Evolutionary conservation across 1,140 invertebrate species (phyloP).

Genomic region (Drosophila bocki): DNA sequence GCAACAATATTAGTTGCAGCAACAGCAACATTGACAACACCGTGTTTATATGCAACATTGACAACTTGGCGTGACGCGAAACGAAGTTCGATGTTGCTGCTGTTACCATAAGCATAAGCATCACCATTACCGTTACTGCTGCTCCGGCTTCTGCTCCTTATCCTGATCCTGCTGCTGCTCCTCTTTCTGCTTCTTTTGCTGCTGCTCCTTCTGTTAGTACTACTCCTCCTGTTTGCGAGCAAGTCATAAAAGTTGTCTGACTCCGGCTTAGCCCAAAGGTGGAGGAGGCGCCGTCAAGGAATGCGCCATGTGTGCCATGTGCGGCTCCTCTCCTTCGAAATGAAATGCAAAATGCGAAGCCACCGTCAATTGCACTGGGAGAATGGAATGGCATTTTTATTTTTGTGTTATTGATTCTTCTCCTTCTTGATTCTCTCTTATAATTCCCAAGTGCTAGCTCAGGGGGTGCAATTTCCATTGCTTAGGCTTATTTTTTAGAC

Average conservation of each 20-base stretch:
- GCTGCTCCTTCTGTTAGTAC: background rate
- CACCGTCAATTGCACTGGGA: conserved; percentile 39
- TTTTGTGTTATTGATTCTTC: no score
- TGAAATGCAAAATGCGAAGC: conserved; percentile 51
- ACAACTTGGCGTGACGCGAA: conserved; percentile 75
- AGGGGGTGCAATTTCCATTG: background rate
- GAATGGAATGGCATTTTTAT: background rate
- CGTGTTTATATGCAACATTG: conserved; percentile 79
- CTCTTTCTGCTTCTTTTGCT: background rate
- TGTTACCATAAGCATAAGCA: conserved; percentile 54
- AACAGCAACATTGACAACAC: conserved; percentile 63
- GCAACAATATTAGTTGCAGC: conserved; percentile 1
- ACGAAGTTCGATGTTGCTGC: conserved; percentile 40
- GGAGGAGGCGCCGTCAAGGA: conserved; percentile 23
- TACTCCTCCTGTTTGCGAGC: conserved; percentile 39
- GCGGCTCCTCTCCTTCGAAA: conserved; percentile 18
- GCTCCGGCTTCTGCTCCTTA: conserved; percentile 13
- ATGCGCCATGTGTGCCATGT: conserved; percentile 56
- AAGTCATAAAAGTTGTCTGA: conserved; percentile 77
- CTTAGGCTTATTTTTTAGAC: background rate
- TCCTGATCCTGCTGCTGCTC: background rate
- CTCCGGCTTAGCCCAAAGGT: conserved; percentile 45
- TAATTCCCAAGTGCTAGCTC: background rate
- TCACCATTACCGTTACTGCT: conserved; percentile 59
- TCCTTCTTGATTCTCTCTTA: no score